Evolutionary conservation across 2,797 vertebrate species (phyloP).

Genomic region (Alauda arvensis): DNA sequence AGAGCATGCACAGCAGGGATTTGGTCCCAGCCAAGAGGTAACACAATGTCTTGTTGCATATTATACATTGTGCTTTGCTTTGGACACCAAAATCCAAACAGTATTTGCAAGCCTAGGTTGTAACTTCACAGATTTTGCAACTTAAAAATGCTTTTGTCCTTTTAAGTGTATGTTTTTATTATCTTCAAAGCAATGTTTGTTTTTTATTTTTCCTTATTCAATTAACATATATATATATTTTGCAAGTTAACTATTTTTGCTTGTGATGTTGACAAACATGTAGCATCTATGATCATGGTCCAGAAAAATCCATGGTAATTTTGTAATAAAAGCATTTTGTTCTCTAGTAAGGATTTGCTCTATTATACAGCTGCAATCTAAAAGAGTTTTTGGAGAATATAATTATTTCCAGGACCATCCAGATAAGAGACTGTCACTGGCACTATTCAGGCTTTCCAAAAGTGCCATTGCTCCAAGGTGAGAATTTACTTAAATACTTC

Average conservation of each 20-base stretch:
- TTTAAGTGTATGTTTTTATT: neutral
- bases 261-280: neutral
- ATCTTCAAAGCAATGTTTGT: neutral
- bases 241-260: neutral
- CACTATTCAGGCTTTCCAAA: neutral
- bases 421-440: neutral
- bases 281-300: neutral
- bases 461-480: neutral
- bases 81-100: neutral
- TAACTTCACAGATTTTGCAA: neutral
- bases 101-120: neutral
- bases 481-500: neutral
- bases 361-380: neutral
- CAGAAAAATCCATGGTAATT: neutral
- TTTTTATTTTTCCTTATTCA: neutral
- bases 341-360: neutral
- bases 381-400: neutral
- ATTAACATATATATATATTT: neutral
- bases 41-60: rapidly evolving
- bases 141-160: neutral
- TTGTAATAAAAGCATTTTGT: neutral
- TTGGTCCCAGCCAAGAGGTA: neutral
- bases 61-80: neutral
- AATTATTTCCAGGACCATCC: neutral
- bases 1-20: neutral